phyloP scores from a whole-genome alignment of 2,113 vertebrate genomes.

The Tychaedon coryphoeus region DNA sequence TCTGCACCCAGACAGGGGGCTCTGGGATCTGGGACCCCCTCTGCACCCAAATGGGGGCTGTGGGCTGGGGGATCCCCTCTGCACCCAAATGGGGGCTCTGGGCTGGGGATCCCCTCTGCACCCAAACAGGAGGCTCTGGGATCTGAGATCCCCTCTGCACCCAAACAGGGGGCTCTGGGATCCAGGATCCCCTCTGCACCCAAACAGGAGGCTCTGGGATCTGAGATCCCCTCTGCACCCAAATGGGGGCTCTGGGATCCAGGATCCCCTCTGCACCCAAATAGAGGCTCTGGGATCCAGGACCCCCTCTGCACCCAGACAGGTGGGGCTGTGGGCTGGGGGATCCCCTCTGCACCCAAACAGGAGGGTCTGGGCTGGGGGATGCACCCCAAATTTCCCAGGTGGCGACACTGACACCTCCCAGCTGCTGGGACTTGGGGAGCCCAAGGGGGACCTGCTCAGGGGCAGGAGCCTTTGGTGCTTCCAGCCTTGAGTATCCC shows the following conservation, averaged over 20 bases:
- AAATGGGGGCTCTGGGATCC: not conserved
- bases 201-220: not conserved
- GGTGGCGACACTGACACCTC: fast-evolving
- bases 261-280: no score
- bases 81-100: not conserved
- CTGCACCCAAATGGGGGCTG: no score
- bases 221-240: no score
- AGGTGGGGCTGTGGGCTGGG: no score
- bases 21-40: not conserved
- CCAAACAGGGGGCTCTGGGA: no score
- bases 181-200: no score
- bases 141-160: not conserved
- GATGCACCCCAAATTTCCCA: not conserved
- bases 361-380: not conserved
- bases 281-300: no score
- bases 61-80: no score
- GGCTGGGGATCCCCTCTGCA: no score
- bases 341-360: fast-evolving
- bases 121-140: not conserved
- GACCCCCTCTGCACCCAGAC: no score
- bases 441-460: fast-evolving
- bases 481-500: not conserved
- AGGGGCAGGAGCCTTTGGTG: not conserved
- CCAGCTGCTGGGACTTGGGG: not conserved
- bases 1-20: not conserved